Base-by-base conservation (phyloP, 2,797 vertebrate genomes). In the Eremophila alpestris region DNA sequence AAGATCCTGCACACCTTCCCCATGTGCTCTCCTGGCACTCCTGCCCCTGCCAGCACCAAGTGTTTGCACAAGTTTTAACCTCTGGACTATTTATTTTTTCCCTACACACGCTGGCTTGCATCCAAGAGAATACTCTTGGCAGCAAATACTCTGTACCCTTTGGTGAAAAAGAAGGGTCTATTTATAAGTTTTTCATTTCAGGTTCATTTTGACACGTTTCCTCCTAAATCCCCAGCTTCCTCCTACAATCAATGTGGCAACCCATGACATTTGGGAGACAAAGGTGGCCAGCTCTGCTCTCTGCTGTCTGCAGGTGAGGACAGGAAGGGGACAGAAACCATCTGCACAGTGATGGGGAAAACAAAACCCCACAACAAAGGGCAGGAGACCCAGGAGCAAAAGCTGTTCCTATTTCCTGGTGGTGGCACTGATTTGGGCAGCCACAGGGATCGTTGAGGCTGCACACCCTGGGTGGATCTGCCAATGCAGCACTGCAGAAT, bases 371-470 rank as follows among this genome's bases (percentile, higher is more conserved):
- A n/a, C 41, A 59, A 49, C 80, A 91, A 93, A 95, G 80, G 83
- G 77, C 74, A 84, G 80, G 77, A 92, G 65, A 75, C 9, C n/a
- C 70, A 64, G 5, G 13, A 78, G 84, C 54, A 76, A 45, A 75
- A 62, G 0, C 19, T 27, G 32, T 5, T 65, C 43, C 68, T 60
- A 71, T 29, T 91, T 86, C 73, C 94, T 59, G 79, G 14, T 26
- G 41, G 48, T 5, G 32, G 30, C 56, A 67, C 21, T 78, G 87
- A 43, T 91, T 27, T 36, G 87, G 41, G 55, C 11, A 11, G 69
- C 26, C 16, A 13, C 0, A n/a, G 0, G 2, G 82, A 48, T 40
- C 46, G 13, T 0, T 0, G 5, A 87, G 92, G 75, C 55, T 0
- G 2, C 1, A 3, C 2, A 7, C 52, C 56, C 76, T 1, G 2